Conservation (phyloP, 2,888 invertebrate genomes). For the Tiliacea aurago region DNA sequence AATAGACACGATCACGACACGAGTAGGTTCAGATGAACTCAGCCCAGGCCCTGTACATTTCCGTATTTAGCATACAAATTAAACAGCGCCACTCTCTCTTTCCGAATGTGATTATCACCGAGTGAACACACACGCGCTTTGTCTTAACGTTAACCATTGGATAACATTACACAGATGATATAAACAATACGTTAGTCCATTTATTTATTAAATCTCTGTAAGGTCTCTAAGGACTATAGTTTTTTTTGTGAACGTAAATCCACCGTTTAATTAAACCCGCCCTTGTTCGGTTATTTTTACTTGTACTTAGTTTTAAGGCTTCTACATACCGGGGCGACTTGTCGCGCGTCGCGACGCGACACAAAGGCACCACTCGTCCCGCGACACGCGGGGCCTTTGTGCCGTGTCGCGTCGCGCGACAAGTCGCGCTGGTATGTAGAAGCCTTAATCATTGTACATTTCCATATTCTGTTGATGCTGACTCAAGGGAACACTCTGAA, state of each 20-base stretch:
- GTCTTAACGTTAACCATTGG: constrained; percentile 38
- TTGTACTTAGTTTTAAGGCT: too few species aligned
- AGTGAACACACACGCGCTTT: constrained; percentile 39
- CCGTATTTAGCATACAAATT: constrained; percentile 58
- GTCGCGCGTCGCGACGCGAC: too few species aligned
- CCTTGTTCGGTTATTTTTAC: not conserved
- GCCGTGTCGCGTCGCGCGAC: too few species aligned
- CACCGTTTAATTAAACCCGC: not conserved
- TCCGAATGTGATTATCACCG: constrained; percentile 51
- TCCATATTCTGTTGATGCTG: not conserved
- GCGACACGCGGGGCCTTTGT: too few species aligned
- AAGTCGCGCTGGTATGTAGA: too few species aligned
- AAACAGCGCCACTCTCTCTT: constrained; percentile 57
- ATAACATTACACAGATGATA: constrained; percentile 35
- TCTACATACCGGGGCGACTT: too few species aligned
- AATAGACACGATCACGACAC: not conserved
- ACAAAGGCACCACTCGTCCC: too few species aligned
- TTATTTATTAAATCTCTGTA: not conserved
- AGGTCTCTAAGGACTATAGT: not conserved
- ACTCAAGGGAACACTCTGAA: not conserved
- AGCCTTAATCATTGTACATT: too few species aligned
- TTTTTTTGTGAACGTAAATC: not conserved
- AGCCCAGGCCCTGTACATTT: constrained; percentile 18
- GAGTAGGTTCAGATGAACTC: constrained; percentile 1
- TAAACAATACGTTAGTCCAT: not conserved